phyloP scores from a whole-genome alignment of 2,797 vertebrate genomes.

The Kryptopterus vitreolus region DNA sequence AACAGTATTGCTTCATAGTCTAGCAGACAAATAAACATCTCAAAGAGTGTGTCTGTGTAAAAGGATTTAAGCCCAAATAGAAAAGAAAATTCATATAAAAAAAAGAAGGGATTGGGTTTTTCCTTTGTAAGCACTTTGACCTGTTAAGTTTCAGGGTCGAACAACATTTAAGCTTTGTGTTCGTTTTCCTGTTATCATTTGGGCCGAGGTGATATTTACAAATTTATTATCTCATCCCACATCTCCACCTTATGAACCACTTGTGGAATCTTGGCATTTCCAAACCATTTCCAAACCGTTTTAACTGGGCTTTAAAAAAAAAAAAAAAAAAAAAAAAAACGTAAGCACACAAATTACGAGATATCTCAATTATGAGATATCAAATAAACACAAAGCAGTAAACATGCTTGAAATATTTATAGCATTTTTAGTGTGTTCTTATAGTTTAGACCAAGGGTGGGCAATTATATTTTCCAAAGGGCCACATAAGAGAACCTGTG shows the following conservation, averaged over 20 bases:
- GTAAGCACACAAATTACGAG: constrained; percentile 25
- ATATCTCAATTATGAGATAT: not conserved
- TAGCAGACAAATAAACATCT: not conserved
- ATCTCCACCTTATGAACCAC: not conserved
- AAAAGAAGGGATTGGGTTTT: not conserved
- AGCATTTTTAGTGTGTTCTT: not conserved
- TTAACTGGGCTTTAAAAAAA: constrained; percentile 50
- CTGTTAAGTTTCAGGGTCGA: not conserved
- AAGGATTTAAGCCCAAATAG: not conserved
- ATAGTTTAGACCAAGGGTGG: not conserved
- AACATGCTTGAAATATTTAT: not conserved
- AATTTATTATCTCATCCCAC: not conserved
- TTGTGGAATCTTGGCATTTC: not conserved
- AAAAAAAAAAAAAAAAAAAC: too few relatives aligned
- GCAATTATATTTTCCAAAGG: too few relatives aligned
- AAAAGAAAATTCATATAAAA: not conserved
- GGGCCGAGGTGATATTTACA: not conserved
- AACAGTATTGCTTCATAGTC: not conserved
- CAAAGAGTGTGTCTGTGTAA: not conserved
- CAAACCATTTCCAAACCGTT: constrained; percentile 9
- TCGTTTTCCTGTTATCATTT: not conserved
- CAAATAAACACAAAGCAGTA: not conserved
- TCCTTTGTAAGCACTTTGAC: not conserved
- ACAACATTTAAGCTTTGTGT: not conserved
- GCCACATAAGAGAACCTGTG: too few relatives aligned